Base-by-base conservation (phyloP, 2,888 invertebrate species). In the Ophion costatus region DNA sequence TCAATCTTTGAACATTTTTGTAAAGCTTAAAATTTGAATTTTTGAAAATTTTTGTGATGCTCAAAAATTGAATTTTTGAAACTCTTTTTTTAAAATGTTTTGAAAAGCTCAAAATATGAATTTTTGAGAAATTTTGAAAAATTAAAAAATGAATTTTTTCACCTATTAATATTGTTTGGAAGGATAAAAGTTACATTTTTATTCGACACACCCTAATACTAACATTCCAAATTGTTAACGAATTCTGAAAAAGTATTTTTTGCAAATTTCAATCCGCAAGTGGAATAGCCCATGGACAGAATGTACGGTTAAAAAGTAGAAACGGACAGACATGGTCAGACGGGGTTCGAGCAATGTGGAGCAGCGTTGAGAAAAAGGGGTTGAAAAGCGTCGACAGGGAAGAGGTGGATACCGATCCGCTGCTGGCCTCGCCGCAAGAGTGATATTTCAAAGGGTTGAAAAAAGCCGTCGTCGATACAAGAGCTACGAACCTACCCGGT, bases 401-500 rank as follows among this genome's bases (percentile, higher is more conserved):
- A 85, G 66, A 82, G 85, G 82, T 85, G 82, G 85, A 64, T 70
- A 76, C 82, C 61, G 82, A 61, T 67, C 64, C 45, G 14, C 11
- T 45, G 77, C 73, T 59, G 73, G 69, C 57, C 64, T 57, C 11
- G 75, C 84, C 71, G 64, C 74, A 66, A 66, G 74, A 85, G 86
- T 86, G 87, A 91, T 90, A 91, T 91, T 90, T 91, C 90, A 91
- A 90, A 89, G 88, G 82, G 86, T 87, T 80, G 88, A 88, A 89
- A 90, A 90, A 89, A 29, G 79, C 89, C 89, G 90, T 88, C 91
- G 91, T 88, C 91, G 91, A 91, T 92, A 90, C 89, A 90, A 88
- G 88, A 87, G 89, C 80, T 82, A 82, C 71, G 77, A 71, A 63
- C 85, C 51, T 29, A n/a, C 80, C 71, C 75, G 78, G 78, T 75